phyloP scores from a whole-genome alignment of 2,113 vertebrate species.

The Phaethornis superciliosus region DNA sequence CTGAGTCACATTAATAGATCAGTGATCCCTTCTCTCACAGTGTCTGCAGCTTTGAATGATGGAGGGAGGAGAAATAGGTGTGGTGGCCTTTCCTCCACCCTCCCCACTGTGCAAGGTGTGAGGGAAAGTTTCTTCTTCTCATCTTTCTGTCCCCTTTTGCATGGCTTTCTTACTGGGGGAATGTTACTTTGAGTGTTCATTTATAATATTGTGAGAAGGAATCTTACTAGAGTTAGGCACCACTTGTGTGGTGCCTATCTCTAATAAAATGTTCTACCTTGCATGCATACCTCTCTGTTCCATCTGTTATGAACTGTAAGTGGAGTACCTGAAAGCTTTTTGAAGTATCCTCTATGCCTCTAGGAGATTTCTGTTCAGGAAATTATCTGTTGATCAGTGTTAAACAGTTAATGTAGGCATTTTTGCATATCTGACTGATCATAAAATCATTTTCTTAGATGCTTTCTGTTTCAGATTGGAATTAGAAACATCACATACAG shows the following conservation, averaged over 20 bases:
- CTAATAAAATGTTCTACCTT: background rate
- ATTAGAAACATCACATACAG: background rate
- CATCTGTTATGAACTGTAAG: background rate
- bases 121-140: background rate
- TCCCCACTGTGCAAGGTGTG: fast-evolving
- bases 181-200: background rate
- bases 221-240: background rate
- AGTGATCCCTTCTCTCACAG: fast-evolving
- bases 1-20: background rate
- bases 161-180: background rate
- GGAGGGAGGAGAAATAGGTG: background rate
- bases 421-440: background rate
- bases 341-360: background rate
- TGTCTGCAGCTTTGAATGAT: background rate
- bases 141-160: background rate
- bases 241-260: background rate
- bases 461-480: background rate
- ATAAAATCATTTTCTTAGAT: background rate
- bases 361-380: background rate
- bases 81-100: background rate
- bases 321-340: background rate
- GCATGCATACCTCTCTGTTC: background rate
- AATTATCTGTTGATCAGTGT: background rate
- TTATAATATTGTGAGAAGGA: background rate
- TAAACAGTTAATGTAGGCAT: background rate